Evolutionary conservation across 2,888 invertebrate species (phyloP).

Genomic region (Stenchaetothrips biformis): DNA sequence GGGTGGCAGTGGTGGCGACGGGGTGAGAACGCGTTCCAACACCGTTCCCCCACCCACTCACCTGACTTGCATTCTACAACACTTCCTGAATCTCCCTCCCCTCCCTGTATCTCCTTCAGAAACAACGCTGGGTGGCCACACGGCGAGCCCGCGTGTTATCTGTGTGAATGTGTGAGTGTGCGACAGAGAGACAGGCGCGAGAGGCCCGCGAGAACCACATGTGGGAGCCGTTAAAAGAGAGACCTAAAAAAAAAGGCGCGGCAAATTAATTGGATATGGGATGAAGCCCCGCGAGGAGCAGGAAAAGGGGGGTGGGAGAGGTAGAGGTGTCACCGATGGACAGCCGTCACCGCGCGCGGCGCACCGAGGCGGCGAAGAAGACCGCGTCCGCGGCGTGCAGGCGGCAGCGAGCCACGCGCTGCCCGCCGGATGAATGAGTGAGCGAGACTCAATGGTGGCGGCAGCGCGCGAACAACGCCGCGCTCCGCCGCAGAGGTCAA

Average conservation of each 20-base stretch:
- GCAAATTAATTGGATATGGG: constrained; percentile 20
- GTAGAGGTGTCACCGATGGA: constrained; percentile 29
- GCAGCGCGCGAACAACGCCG: too few relatives aligned
- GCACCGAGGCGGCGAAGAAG: not conserved
- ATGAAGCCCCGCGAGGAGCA: constrained; percentile 27
- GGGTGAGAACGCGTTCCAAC: constrained; percentile 26
- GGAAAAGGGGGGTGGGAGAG: constrained; percentile 31
- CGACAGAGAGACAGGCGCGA: not conserved
- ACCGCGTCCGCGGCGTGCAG: not conserved
- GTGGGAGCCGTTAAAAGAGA: constrained; percentile 20
- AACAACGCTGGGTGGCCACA: too few relatives aligned
- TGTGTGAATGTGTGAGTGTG: too few relatives aligned
- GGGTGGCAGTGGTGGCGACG: constrained; percentile 16
- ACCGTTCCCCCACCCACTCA: constrained; percentile 11
- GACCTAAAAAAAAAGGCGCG: constrained; percentile 4
- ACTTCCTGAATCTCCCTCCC: not conserved
- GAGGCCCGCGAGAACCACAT: constrained; percentile 13
- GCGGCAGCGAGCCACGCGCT: not conserved
- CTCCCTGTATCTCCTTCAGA: not conserved
- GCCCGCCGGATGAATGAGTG: too few relatives aligned
- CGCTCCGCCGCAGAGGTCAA: not conserved
- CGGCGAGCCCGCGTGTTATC: too few relatives aligned
- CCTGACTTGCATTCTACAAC: constrained; percentile 6
- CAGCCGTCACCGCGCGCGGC: not conserved
- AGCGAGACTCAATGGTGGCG: too few relatives aligned